Conservation (phyloP, 2,113 vertebrate genomes). For the Leucosticte australis region DNA sequence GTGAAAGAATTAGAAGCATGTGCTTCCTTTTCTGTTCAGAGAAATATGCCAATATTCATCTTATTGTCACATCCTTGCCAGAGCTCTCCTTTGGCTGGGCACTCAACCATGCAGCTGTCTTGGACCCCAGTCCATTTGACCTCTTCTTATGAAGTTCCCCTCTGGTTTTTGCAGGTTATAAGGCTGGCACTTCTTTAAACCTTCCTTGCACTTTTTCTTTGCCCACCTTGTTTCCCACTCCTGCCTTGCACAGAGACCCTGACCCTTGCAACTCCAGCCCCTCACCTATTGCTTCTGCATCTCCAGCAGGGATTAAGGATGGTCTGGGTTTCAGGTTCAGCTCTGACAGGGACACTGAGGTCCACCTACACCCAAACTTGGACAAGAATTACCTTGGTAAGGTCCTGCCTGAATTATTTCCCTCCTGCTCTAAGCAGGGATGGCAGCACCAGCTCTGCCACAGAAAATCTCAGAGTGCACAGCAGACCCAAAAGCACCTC, state of each 20-base stretch:
- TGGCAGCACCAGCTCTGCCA: background rate
- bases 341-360: background rate
- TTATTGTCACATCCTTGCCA: background rate
- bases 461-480: background rate
- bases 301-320: background rate
- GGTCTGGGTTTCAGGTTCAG: background rate
- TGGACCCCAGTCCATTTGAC: background rate
- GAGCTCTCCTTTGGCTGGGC: background rate
- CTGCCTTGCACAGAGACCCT: rapidly evolving
- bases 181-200: background rate
- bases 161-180: background rate
- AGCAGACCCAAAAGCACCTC: background rate
- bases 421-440: background rate
- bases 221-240: background rate
- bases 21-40: background rate
- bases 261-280: too few species aligned
- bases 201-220: background rate
- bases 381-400: background rate
- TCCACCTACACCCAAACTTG: background rate
- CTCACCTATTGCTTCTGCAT: background rate
- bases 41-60: background rate
- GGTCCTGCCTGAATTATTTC: background rate
- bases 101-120: background rate
- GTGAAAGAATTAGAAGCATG: background rate
- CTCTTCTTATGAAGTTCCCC: background rate